Evolutionary conservation across 1,140 invertebrate species (phyloP).

Genomic region (Pemphigus obesinymphae): DNA sequence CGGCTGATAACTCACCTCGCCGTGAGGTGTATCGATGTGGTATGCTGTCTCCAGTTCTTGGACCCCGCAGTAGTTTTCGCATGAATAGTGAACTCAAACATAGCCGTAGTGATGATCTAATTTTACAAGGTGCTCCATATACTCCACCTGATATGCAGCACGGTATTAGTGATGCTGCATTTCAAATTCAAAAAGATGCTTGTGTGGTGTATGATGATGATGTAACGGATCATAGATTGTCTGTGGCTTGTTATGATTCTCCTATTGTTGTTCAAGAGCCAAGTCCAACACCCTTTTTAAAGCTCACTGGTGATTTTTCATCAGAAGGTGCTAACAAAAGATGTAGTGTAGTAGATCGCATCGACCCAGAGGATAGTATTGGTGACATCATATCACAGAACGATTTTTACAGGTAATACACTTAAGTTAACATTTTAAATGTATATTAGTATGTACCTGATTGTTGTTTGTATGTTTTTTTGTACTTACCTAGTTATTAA

Average conservation of each 20-base stretch:
- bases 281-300: constrained; percentile 44
- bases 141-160: constrained; percentile 52
- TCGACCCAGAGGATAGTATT: constrained; percentile 62
- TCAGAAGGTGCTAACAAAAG: constrained; percentile 41
- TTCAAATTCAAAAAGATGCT: constrained; percentile 48
- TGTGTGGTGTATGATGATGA: constrained; percentile 49
- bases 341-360: constrained; percentile 51
- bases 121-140: constrained; percentile 51
- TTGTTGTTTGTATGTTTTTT: not conserved
- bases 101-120: constrained; percentile 50
- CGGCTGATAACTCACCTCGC: constrained; percentile 29
- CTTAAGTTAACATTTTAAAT: not conserved
- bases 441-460: too few species aligned
- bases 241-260: constrained; percentile 37
- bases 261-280: constrained; percentile 32
- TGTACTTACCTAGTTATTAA: not conserved
- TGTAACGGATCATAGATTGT: constrained; percentile 48
- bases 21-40: constrained; percentile 33
- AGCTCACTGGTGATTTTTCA: constrained; percentile 48
- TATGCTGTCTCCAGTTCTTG: constrained; percentile 27
- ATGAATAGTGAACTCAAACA: constrained; percentile 47
- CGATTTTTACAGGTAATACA: constrained; percentile 58
- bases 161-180: constrained; percentile 47
- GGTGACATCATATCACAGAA: constrained; percentile 62
- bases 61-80: constrained; percentile 43